Conservation (phyloP, 2,888 invertebrate species). For the Thymelicus acteon region DNA sequence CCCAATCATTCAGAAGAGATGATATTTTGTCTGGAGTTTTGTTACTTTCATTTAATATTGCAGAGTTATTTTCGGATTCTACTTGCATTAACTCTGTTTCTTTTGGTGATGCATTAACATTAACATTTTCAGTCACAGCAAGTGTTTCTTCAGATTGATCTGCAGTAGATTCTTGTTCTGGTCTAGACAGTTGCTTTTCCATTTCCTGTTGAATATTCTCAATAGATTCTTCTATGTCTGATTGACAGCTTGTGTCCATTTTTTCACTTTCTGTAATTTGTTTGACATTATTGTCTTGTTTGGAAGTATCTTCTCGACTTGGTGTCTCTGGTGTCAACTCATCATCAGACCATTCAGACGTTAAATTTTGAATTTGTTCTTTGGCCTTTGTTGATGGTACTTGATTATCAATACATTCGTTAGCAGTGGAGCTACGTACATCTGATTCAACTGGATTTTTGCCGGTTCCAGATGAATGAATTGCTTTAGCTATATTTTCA, state of each 20-base stretch:
- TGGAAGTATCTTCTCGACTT: slow-evolving; percentile 38
- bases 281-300: slow-evolving; percentile 19
- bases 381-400: slow-evolving; percentile 47
- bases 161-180: slow-evolving; percentile 22
- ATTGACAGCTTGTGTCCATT: slow-evolving; percentile 43
- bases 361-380: slow-evolving; percentile 59
- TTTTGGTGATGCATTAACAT: slow-evolving; percentile 7
- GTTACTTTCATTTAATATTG: slow-evolving; percentile 2
- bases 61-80: slow-evolving; percentile 17
- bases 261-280: slow-evolving; percentile 12
- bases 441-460: not conserved
- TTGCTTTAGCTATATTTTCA: slow-evolving; percentile 34
- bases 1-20: slow-evolving; percentile 79
- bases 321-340: slow-evolving; percentile 52
- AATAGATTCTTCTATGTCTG: slow-evolving; percentile 69
- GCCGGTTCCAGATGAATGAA: not conserved
- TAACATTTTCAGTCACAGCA: slow-evolving; percentile 21
- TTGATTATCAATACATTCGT: slow-evolving; percentile 30
- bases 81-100: slow-evolving; percentile 21
- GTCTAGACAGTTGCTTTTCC: slow-evolving; percentile 61
- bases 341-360: slow-evolving; percentile 75
- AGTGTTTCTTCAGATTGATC: slow-evolving; percentile 9
- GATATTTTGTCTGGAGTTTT: slow-evolving; percentile 62
- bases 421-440: slow-evolving; percentile 9
- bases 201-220: slow-evolving; percentile 79